Base-by-base conservation (phyloP, 2,797 vertebrate genomes). In the Gobionotothen gibberifrons region DNA sequence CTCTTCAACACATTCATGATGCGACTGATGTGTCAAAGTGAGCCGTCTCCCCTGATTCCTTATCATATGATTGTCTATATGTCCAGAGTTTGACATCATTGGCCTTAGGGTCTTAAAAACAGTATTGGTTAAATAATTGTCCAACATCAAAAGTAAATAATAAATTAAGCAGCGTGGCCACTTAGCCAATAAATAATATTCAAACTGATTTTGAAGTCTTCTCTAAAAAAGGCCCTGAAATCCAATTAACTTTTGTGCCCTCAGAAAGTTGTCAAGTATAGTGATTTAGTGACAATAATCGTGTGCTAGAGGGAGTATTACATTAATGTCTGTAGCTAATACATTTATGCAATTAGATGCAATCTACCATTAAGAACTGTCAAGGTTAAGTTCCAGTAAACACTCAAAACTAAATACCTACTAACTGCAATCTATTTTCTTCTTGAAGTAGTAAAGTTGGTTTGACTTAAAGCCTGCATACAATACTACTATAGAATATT, bases 121-220 rank as follows among this genome's bases (percentile, higher is more conserved):
- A 22, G 15, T 12, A 51, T 1, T 16, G 51, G n/a, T 16, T 16
- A 64, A 53, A 56, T 55, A 39, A 47, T 19, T 44, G 14, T 63
- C 21, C 3, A 36, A 15, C 5, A 36, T 21, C 5, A 51, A 12
- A 13, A 17, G 26, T 26, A 26, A 26, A 26, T 26, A 26, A 43
- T 1, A 51, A 72, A 60, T 16, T 40, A 54, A 40, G 19, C 22
- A 44, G 9, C 16, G 13, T 42, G 10, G 36, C 0, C 9, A 53
- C 8, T 53, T 26, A 49, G 3, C 9, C 16, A 39, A 63, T 58
- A 43, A 61, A 49, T 60, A 55, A 60, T 5, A 66, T 55, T 52
- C 22, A n/a, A 29, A 42, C 3, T 0, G 2, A n/a, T 43, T 46
- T 39, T 53, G n/a, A 64, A 12, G 5, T 72, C 40, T 57, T 75